Evolutionary conservation across 2,888 invertebrate species (phyloP).

Genomic region (Autographa pulchrina): DNA sequence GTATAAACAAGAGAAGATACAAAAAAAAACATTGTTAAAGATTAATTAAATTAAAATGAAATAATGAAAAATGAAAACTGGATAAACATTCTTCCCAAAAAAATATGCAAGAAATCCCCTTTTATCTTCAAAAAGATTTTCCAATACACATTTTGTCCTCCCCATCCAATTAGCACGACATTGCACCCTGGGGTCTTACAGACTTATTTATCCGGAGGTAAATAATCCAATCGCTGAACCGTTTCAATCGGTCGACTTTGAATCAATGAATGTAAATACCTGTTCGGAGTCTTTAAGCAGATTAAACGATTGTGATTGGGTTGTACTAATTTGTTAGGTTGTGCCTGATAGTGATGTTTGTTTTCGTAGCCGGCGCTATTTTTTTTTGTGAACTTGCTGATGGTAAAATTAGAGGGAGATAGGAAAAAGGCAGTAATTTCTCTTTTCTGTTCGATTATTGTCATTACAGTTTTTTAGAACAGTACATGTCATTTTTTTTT

Average conservation of each 20-base stretch:
- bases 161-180: constrained; percentile 38
- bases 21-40: not conserved
- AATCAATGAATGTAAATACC: constrained; percentile 56
- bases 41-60: not conserved
- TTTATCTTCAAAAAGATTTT: constrained; percentile 23
- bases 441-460: too few species aligned
- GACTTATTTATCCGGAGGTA: constrained; percentile 44
- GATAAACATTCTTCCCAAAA: not conserved
- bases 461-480: too few species aligned
- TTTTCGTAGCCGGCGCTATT: not conserved
- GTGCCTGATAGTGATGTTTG: not conserved
- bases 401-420: not conserved
- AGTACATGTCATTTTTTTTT: too few species aligned
- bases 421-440: not conserved
- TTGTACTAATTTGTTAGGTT: constrained; percentile 21
- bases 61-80: not conserved
- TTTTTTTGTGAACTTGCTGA: not conserved
- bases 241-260: constrained; percentile 33
- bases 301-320: constrained; percentile 43
- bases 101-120: not conserved
- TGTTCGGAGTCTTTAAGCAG: constrained; percentile 34
- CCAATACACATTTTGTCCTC: constrained; percentile 21
- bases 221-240: constrained; percentile 40
- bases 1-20: not conserved
- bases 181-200: constrained; percentile 22